phyloP scores from a whole-genome alignment of 2,888 invertebrate species.

The Agonopterix alstromeriana region DNA sequence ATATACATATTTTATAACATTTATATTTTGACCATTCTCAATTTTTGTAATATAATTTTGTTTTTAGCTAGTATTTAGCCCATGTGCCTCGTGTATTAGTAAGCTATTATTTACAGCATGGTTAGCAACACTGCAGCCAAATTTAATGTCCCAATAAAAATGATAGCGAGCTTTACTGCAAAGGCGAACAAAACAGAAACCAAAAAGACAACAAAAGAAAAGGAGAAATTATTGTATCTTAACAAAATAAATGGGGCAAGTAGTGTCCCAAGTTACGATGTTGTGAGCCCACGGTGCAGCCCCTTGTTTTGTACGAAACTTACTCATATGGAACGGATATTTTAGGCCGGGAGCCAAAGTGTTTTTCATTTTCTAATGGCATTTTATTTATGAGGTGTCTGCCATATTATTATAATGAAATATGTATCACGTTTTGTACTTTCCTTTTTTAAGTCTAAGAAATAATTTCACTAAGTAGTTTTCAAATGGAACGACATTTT shows the following conservation, averaged over 20 bases:
- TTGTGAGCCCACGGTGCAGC: conserved; percentile 14
- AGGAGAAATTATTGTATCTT: conserved; percentile 45
- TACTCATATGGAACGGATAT: conserved; percentile 25
- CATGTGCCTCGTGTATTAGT: too few species aligned
- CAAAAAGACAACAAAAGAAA: conserved; percentile 16
- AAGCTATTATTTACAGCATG: too few species aligned
- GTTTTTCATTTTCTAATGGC: not conserved
- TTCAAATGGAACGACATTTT: too few species aligned
- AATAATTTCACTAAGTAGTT: too few species aligned
- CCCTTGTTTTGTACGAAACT: conserved; percentile 24
- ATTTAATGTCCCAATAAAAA: conserved; percentile 20
- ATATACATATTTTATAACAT: too few species aligned
- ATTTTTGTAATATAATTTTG: too few species aligned
- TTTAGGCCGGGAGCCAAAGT: conserved; percentile 23
- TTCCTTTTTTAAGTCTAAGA: too few species aligned
- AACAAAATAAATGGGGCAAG: conserved; percentile 50
- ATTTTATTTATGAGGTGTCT: too few species aligned
- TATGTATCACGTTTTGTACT: too few species aligned
- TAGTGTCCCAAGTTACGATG: conserved; percentile 27
- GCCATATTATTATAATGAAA: too few species aligned
- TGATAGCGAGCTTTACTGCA: conserved; percentile 17
- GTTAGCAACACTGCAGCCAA: conserved; percentile 3
- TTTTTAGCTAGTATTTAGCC: too few species aligned
- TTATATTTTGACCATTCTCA: too few species aligned
- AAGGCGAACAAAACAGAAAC: conserved; percentile 4